Percentiles rank a stretch among this genome's conserved stretches.
Conservation (phyloP, 2,888 invertebrate genomes). For the Cylloceria caligata region DNA sequence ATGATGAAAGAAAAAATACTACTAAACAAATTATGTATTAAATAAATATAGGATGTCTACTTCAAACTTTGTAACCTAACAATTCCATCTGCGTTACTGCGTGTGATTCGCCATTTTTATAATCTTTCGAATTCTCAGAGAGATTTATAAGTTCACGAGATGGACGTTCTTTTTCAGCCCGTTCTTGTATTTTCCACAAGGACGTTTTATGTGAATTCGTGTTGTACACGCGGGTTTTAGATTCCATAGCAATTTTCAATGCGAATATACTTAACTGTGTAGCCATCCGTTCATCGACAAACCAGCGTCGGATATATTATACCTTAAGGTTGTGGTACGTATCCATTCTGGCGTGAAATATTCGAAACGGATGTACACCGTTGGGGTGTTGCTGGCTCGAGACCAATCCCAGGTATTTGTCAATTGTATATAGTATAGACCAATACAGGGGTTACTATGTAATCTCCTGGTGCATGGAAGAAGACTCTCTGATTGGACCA, state of each 20-base stretch:
- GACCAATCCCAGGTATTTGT: slow-evolving; percentile 60
- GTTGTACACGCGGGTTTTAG: slow-evolving; percentile 29
- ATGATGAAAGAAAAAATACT: background rate
- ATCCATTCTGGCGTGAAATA: slow-evolving; percentile 62
- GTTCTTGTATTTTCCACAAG: slow-evolving; percentile 36
- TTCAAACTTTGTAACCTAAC: background rate
- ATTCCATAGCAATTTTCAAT: slow-evolving; percentile 41
- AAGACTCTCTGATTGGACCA: slow-evolving; percentile 59
- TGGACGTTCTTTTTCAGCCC: slow-evolving; percentile 66
- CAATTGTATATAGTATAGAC: slow-evolving; percentile 47
- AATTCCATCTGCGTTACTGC: background rate
- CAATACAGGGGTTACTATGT: slow-evolving; percentile 14
- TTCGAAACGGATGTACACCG: slow-evolving; percentile 66
- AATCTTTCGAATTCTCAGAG: slow-evolving; percentile 1
- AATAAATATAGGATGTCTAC: background rate
- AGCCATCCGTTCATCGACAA: slow-evolving; percentile 52
- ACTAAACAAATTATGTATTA: background rate
- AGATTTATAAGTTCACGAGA: background rate
- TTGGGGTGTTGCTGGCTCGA: slow-evolving; percentile 56
- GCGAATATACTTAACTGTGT: slow-evolving; percentile 57
- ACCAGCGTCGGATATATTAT: slow-evolving; percentile 25
- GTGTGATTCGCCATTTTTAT: background rate
- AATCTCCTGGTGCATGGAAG: slow-evolving; percentile 55
- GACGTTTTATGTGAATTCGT: slow-evolving; percentile 22
- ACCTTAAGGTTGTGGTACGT: slow-evolving; percentile 44